phyloP scores from a whole-genome alignment of 2,888 invertebrate species.

The Oligia strigilis region DNA sequence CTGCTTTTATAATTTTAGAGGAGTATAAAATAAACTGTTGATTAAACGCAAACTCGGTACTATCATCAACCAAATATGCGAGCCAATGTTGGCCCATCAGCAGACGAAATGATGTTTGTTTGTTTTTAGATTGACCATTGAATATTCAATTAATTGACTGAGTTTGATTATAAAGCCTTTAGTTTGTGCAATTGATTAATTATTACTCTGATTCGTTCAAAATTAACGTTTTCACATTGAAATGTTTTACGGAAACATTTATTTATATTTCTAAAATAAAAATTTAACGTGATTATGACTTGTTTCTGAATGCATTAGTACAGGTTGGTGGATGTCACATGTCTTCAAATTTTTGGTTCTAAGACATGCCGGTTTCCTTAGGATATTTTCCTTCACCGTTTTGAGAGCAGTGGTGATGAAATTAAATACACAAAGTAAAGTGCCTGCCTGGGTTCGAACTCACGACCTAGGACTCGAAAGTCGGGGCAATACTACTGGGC shows the following conservation, averaged over 20 bases:
- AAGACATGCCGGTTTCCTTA: too few species aligned
- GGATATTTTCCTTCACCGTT: too few species aligned
- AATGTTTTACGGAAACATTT: background rate
- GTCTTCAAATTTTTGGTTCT: too few species aligned
- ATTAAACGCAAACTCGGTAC: slow-evolving; percentile 14
- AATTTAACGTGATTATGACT: background rate
- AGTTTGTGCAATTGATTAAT: slow-evolving; percentile 4
- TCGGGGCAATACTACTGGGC: too few species aligned
- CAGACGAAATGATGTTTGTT: slow-evolving; percentile 30
- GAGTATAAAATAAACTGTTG: slow-evolving; percentile 16
- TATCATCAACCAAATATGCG: slow-evolving; percentile 23
- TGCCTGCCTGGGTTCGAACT: too few species aligned
- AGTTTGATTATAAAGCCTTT: slow-evolving; percentile 25
- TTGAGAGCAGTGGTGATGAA: too few species aligned
- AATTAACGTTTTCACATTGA: background rate
- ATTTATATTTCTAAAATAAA: background rate
- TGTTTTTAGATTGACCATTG: slow-evolving; percentile 23
- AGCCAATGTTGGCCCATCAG: slow-evolving; percentile 31
- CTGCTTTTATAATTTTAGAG: background rate
- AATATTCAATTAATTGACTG: slow-evolving; percentile 39
- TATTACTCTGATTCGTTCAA: background rate
- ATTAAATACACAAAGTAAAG: too few species aligned
- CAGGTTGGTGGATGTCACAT: too few species aligned
- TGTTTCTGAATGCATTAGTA: background rate
- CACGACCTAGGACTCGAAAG: too few species aligned